Base-by-base conservation (phyloP, 2,888 invertebrate genomes). In the Phyllotreta striolata region DNA sequence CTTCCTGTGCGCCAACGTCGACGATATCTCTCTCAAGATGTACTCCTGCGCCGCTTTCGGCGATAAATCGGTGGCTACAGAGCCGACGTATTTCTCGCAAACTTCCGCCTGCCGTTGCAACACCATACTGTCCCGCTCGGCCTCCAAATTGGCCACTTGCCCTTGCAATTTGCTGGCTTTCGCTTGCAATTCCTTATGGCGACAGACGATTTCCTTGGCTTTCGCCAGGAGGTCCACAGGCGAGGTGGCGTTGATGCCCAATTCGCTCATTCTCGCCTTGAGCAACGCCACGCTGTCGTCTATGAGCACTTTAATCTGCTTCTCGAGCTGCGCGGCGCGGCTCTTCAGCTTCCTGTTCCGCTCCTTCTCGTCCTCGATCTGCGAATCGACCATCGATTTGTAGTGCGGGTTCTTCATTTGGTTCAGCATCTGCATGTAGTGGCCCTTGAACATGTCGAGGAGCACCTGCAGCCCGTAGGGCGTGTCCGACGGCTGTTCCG, bases 141-240 rank as follows among this genome's bases (percentile, higher is more conserved):
- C 86, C 81, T 95, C 94, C 74, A 91, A 85, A 73, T 84, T 86
- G 60, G 85, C 84, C 66, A 95, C 93, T 85, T 94, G 93, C 38
- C 88, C 87, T 79, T 96, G 94, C 66, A 97, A 84, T 79, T 91
- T 91, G 77, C 91, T 91, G 1, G 93, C 94, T 82, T 94, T 91
- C 66, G 91, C 90, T 82, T 96, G 96, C 63, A 96, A 83, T 78
- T 96, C 95, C 80, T 95, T 96, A 80, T 97, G 96, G 35, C 93
- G 85, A 61, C 93, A 89, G 37, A 97, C 96, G 74, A 97, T 97
- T 83, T 95, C 93, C 79, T 93, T 94, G 57, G 94, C 93, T 81
- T 93, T 92, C 4, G 92, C 89, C 62, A 94, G 84, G 62, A 95
- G 84, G 81, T 95, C 94, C 60, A 91, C 91, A 0, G 94, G 93